Evolutionary conservation across 2,113 vertebrate genomes (phyloP).

Genomic region (Cyanocitta stelleri): DNA sequence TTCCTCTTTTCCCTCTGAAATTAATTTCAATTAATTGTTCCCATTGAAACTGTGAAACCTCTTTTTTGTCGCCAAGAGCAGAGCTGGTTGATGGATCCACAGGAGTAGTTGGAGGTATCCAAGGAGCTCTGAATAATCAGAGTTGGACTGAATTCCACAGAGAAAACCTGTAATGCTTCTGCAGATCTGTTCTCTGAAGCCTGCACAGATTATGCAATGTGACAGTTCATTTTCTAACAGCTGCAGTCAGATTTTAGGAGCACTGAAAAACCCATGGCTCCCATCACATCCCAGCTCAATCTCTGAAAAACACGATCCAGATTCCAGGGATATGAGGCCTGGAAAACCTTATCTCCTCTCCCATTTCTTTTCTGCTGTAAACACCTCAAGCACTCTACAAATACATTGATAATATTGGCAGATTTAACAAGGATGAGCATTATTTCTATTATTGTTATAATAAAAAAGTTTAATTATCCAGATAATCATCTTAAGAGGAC

Average conservation of each 20-base stretch:
- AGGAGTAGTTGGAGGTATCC: background rate
- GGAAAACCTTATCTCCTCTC: background rate
- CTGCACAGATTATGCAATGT: background rate
- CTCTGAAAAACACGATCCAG: background rate
- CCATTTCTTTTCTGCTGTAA: background rate
- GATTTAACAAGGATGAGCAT: background rate
- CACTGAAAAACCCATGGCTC: background rate
- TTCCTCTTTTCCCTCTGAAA: background rate
- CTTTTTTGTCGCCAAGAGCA: background rate
- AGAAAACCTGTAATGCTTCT: background rate
- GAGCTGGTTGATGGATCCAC: background rate
- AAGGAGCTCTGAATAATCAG: background rate
- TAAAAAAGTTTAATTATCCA: background rate
- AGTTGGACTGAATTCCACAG: background rate
- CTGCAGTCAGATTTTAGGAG: background rate
- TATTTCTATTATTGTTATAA: background rate
- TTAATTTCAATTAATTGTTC: background rate
- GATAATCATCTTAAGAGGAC: background rate
- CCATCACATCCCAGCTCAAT: background rate
- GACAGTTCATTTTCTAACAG: background rate
- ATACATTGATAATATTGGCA: accelerated
- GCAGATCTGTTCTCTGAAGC: background rate
- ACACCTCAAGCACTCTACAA: background rate
- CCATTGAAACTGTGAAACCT: background rate
- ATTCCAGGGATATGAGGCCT: background rate